These are phyloP conservation scores for Bombus pyrosoma DNA, from an alignment of 1,140 invertebrate species.

Conservation along the genomic window DNA sequence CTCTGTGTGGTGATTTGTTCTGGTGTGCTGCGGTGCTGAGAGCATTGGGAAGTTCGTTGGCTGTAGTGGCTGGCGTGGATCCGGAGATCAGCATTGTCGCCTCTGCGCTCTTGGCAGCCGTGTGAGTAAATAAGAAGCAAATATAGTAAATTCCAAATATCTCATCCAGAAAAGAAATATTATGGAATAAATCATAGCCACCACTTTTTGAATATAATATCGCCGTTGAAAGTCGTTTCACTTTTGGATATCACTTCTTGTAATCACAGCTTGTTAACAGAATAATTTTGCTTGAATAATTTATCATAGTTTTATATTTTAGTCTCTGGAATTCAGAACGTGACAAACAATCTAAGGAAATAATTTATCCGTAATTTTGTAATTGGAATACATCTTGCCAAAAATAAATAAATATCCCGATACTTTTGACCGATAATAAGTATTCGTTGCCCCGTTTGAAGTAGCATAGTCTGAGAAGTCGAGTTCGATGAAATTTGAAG, in stretches of 20 bases:
- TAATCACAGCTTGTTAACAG: no score
- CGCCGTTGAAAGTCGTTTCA: no score
- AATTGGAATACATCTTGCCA: not conserved
- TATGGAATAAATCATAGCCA: not conserved
- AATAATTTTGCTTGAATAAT: no score
- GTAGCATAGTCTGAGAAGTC: not conserved
- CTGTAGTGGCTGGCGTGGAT: slow-evolving; percentile 77
- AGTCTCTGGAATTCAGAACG: no score
- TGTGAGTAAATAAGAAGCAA: slow-evolving; percentile 71
- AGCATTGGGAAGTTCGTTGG: slow-evolving; percentile 86
- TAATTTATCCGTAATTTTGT: not conserved
- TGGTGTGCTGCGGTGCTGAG: slow-evolving; percentile 90
- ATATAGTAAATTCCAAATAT: slow-evolving; percentile 23
- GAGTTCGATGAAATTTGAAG: not conserved
- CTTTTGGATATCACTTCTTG: no score
- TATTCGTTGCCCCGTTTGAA: not conserved
- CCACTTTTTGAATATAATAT: no score
- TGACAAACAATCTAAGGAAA: no score
- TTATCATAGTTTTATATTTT: no score
- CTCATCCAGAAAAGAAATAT: not conserved
- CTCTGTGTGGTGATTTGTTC: slow-evolving; percentile 91
- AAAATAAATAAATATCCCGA: not conserved
- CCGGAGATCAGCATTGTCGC: slow-evolving; percentile 76
- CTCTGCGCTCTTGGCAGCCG: slow-evolving; percentile 74
- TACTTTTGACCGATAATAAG: not conserved